These are phyloP conservation scores for Pseudomyrmex dendroicus DNA, from an alignment of 1,140 invertebrate genomes.

Conservation along the genomic window DNA sequence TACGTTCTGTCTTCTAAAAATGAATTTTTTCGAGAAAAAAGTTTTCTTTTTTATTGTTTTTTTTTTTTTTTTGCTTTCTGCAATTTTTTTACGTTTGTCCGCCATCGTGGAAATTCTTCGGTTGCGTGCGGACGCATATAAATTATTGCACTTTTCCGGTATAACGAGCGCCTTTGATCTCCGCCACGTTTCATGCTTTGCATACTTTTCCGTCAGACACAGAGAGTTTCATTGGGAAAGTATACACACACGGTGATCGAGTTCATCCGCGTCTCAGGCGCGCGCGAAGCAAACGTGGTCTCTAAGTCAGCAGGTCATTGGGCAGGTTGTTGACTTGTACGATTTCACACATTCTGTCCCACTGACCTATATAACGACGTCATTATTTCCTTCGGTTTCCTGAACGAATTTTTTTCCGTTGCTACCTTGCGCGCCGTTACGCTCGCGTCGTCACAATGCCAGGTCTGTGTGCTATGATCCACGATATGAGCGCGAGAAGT, in stretches of 20 bases:
- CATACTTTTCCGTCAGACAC: constrained; percentile 4
- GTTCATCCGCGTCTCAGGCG: constrained; percentile 39
- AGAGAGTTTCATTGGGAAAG: background rate
- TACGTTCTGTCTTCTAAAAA: background rate
- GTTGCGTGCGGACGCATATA: background rate
- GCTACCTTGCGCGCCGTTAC: constrained; percentile 13
- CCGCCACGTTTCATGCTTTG: constrained; percentile 8
- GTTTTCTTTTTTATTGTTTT: no score
- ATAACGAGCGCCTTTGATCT: constrained; percentile 5
- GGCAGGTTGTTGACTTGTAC: constrained; percentile 80
- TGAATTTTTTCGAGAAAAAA: background rate
- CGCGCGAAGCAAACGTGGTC: constrained; percentile 28
- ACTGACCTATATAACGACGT: constrained; percentile 81
- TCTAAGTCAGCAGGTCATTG: constrained; percentile 67
- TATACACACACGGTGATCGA: constrained; percentile 5
- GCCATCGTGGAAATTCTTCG: constrained; percentile 5
- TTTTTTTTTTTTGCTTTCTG: no score
- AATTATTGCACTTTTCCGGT: constrained; percentile 17
- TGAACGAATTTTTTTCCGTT: constrained; percentile 57
- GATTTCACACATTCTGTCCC: constrained; percentile 82
- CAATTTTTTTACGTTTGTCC: background rate
- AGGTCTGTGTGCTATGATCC: constrained; percentile 10
- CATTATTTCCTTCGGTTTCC: constrained; percentile 67
- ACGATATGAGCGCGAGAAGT: background rate
- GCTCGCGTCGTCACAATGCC: constrained; percentile 6